A percentile compares a stretch with the other conserved stretches of the same genome.
Evolutionary conservation across 2,888 invertebrate species (phyloP).

Genomic region (Ferdinandea cuprea): DNA sequence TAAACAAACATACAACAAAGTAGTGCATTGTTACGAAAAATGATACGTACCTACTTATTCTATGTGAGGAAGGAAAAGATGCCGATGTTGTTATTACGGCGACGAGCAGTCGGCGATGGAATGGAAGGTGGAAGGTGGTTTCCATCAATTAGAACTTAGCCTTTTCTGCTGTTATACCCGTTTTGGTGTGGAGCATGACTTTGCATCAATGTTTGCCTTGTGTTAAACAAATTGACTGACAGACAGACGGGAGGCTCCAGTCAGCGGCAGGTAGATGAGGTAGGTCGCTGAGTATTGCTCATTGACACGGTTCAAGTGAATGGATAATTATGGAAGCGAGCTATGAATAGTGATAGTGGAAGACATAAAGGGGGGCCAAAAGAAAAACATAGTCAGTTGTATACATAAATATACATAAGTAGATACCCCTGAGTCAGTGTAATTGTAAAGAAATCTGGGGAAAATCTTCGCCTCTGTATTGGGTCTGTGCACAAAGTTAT

Average conservation of each 20-base stretch:
- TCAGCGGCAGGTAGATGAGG: background rate
- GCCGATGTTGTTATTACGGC: background rate
- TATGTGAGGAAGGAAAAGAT: background rate
- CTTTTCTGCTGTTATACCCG: constrained; percentile 16
- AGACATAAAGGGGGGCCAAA: too few relatives aligned
- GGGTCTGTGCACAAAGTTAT: too few relatives aligned
- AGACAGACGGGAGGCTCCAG: constrained; percentile 3
- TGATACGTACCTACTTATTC: background rate
- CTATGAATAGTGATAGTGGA: constrained; percentile 7
- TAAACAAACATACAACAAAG: constrained; percentile 61
- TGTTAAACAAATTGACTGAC: constrained; percentile 49
- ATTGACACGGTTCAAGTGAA: constrained; percentile 43
- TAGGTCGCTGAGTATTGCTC: constrained; percentile 29
- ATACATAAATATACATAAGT: too few relatives aligned
- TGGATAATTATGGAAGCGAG: constrained; percentile 43
- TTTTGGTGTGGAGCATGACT: constrained; percentile 43
- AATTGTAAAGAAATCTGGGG: too few relatives aligned
- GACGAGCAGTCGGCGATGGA: constrained; percentile 2
- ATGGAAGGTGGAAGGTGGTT: constrained; percentile 26
- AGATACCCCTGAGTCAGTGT: too few relatives aligned
- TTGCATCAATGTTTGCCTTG: constrained; percentile 51
- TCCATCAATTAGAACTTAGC: constrained; percentile 35
- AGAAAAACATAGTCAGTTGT: too few relatives aligned
- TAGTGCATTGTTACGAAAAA: constrained; percentile 48
- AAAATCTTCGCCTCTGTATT: too few relatives aligned